Evolutionary conservation across 2,888 invertebrate genomes (phyloP), one percentile per base, ranked within the genome.

Genomic region (Drosophila neoperkinsi): DNA sequence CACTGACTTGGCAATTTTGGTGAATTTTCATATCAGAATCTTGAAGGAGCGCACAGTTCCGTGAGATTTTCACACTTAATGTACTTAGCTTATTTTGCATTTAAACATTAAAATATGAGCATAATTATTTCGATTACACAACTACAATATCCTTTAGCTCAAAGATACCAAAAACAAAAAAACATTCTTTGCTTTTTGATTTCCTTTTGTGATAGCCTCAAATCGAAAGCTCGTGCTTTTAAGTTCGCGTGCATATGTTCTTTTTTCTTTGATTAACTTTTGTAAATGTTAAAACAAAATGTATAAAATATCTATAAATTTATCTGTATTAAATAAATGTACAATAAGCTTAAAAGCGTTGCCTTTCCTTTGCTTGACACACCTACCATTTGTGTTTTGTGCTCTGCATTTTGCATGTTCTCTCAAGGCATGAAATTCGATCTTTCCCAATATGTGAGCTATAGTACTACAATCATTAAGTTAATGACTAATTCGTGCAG

Each of bases 401-500:
- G 63, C 51, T 60, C 63, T 61, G 74, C 60, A 61, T 65, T 65
- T 62, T 73, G 86, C 86, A 82, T 82, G 82, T 86, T 73, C 51
- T 58, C 43, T 28, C 21, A 63, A 56, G 55, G 72, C 78, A 79
- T 77, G 77, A 60, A 50, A 49, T 69, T 66, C 21, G 21, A 53
- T 65, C 52, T 70, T 25, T 46, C 21, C 16, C 62, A 46, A 56
- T 74, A n/a, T 53, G 41, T 59, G 30, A 34, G 46, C 34, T 34
- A 30, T 31, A 18, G 60, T 38, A 38, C 31, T 41, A 18, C 30
- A 52, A 55, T 28, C 21, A 74, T 70, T 66, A 62, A 76, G 88
- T 60, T 59, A 76, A 71, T 71, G 33, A 72, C 68, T 69, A 72
- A 76, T 73, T 70, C 62, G 61, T 81, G 81, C 91, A 93, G 95